phyloP scores from a whole-genome alignment of 2,113 vertebrate genomes.

The Syrmaticus mikado region DNA sequence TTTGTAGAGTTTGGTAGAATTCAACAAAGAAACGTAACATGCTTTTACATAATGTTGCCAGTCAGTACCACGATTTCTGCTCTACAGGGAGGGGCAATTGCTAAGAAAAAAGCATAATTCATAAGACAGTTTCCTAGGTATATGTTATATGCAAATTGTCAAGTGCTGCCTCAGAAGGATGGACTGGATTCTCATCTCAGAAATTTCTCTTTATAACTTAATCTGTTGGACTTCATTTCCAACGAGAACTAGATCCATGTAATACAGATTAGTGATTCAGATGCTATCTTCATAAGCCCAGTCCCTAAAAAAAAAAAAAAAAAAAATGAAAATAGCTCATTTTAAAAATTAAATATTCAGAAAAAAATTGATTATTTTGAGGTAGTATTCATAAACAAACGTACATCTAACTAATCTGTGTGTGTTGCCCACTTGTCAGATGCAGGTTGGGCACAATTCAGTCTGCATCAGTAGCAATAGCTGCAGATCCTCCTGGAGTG shows the following conservation, averaged over 20 bases:
- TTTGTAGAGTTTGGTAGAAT: not conserved
- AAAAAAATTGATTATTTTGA: not conserved
- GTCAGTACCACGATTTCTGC: no score
- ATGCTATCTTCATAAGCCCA: not conserved
- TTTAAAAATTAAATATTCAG: not conserved
- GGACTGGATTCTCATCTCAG: not conserved
- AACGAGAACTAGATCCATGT: not conserved
- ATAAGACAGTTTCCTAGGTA: not conserved
- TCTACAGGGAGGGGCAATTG: not conserved
- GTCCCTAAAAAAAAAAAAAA: not conserved
- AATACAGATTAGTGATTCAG: not conserved
- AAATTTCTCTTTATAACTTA: not conserved
- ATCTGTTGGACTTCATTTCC: not conserved
- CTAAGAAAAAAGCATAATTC: not conserved
- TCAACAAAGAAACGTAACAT: not conserved
- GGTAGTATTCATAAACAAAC: not conserved
- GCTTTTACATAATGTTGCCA: not conserved
- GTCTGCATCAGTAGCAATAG: not conserved
- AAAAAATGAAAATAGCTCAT: not conserved
- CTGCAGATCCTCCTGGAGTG: not conserved
- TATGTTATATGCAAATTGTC: fast-evolving
- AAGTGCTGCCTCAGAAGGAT: not conserved
- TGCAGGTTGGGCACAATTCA: not conserved
- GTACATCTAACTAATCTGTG: not conserved
- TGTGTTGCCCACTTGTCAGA: not conserved